A percentile compares a stretch with the other conserved stretches of the same genome.
These are phyloP conservation scores for Nixonia krombeini DNA, from an alignment of 1,140 invertebrate species.

Conservation along the genomic window DNA sequence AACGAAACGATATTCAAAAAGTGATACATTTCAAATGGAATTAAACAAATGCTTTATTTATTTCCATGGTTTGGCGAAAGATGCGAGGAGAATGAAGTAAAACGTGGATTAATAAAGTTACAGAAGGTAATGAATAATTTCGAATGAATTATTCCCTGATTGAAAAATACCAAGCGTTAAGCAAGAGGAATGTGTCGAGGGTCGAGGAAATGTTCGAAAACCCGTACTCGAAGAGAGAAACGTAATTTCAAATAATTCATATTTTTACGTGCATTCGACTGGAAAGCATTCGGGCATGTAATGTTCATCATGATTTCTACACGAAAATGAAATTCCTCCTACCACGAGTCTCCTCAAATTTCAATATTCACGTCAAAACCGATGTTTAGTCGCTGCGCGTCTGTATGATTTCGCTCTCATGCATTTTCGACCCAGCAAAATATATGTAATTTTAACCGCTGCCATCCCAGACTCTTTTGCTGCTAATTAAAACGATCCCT, in stretches of 20 bases:
- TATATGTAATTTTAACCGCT: background rate
- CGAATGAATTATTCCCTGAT: constrained; percentile 27
- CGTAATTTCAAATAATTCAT: constrained; percentile 30
- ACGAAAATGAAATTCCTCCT: constrained; percentile 21
- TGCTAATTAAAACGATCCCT: constrained; percentile 10
- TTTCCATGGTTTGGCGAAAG: no score
- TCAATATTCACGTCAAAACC: constrained; percentile 17
- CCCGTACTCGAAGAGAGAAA: constrained; percentile 13
- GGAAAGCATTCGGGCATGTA: constrained; percentile 19
- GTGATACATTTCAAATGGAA: no score
- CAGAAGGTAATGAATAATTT: constrained; percentile 26
- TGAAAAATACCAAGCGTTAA: constrained; percentile 36
- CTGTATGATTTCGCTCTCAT: background rate
- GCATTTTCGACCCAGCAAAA: background rate
- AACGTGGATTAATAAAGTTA: constrained; percentile 37
- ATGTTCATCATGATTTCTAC: constrained; percentile 20
- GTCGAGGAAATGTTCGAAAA: constrained; percentile 28
- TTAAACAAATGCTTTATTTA: background rate
- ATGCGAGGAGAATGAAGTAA: constrained; percentile 15
- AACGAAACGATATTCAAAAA: no score
- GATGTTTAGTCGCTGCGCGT: constrained; percentile 1
- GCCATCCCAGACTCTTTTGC: constrained; percentile 2
- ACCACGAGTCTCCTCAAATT: constrained; percentile 8
- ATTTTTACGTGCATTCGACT: constrained; percentile 13
- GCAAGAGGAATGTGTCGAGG: constrained; percentile 11